Base-by-base conservation (phyloP, 2,888 invertebrate species). In the Agrenia bidenticulata region DNA sequence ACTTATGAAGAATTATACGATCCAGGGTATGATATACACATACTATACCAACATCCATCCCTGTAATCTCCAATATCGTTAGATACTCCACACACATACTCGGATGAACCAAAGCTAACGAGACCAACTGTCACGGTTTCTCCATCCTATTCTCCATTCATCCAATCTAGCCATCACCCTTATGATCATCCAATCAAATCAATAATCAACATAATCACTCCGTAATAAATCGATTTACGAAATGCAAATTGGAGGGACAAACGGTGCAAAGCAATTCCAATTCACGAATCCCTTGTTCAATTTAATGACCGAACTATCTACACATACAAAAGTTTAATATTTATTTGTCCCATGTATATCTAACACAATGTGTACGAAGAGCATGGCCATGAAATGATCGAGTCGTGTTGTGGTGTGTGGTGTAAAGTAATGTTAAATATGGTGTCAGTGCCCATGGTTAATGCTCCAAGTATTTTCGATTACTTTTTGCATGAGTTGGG, bases 51-150 rank as follows among this genome's bases (percentile, higher is more conserved):
- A 11, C 5, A 32, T n/a, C n/a, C n/a, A n/a, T n/a, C 39, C 15
- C 15, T 45, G 45, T 45, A 45, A 19, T 45, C n/a, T n/a, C n/a
- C n/a, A n/a, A n/a, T n/a, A n/a, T n/a, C n/a, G n/a, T n/a, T n/a
- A n/a, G n/a, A n/a, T n/a, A n/a, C n/a, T n/a, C n/a, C 4, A 45
- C 4, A 17, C 2, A n/a, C 19, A 45, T 9, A 45, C 9, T 5
- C 5, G 45, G 19, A 37, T 37, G 19, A 57, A 57, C 56, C 41
- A 57, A 37, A 57, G 23, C 39, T 57, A 57, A 57, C 41, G 56
- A 57, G 56, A 57, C 56, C 56, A 57, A 57, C 56, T 57, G 41
- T 57, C 56, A 57, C 21, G 56, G 56, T 57, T 57, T 57, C 32
- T 37, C 2, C 5, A 32, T 41, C 51, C 56, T 57, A 39, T 57